Evolutionary conservation across 1,140 invertebrate genomes (phyloP).

Genomic region (Ips typographus): DNA sequence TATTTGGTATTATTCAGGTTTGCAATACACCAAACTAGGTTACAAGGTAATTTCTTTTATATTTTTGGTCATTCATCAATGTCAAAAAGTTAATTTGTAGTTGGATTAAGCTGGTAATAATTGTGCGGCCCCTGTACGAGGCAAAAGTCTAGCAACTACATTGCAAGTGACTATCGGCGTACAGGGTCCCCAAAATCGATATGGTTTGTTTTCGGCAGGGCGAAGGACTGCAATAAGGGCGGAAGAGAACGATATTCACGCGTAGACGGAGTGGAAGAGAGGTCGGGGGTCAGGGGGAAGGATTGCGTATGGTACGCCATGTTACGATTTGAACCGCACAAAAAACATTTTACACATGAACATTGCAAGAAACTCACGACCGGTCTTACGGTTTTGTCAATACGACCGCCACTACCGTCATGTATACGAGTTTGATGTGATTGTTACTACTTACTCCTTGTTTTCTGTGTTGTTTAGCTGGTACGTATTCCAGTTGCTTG

Average conservation of each 20-base stretch:
- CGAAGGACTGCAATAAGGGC: slow-evolving; percentile 44
- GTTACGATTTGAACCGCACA: slow-evolving; percentile 46
- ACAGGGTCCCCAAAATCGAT: slow-evolving; percentile 49
- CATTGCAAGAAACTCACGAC: slow-evolving; percentile 34
- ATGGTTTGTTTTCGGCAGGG: slow-evolving; percentile 49
- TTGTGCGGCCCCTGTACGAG: slow-evolving; percentile 4
- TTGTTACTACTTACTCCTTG: slow-evolving; percentile 2
- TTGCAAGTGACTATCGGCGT: slow-evolving; percentile 49
- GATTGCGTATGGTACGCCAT: slow-evolving; percentile 50
- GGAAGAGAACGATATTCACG: slow-evolving; percentile 46
- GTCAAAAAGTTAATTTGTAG: too few relatives aligned
- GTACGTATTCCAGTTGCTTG: too few relatives aligned
- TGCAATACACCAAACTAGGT: too few relatives aligned
- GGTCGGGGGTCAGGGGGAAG: slow-evolving; percentile 36
- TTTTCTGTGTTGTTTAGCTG: not conserved
- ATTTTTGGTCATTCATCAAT: too few relatives aligned
- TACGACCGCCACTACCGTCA: slow-evolving; percentile 30
- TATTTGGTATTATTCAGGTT: too few relatives aligned
- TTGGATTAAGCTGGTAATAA: not conserved
- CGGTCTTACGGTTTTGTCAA: slow-evolving; percentile 45
- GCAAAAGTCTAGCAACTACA: slow-evolving; percentile 43
- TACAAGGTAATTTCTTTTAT: too few relatives aligned
- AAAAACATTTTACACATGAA: slow-evolving; percentile 48
- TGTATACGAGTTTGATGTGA: slow-evolving; percentile 24
- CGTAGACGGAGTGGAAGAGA: slow-evolving; percentile 33